These are phyloP conservation scores for Melolontha melolontha DNA, from an alignment of 2,888 invertebrate species.

Conservation along the genomic window DNA sequence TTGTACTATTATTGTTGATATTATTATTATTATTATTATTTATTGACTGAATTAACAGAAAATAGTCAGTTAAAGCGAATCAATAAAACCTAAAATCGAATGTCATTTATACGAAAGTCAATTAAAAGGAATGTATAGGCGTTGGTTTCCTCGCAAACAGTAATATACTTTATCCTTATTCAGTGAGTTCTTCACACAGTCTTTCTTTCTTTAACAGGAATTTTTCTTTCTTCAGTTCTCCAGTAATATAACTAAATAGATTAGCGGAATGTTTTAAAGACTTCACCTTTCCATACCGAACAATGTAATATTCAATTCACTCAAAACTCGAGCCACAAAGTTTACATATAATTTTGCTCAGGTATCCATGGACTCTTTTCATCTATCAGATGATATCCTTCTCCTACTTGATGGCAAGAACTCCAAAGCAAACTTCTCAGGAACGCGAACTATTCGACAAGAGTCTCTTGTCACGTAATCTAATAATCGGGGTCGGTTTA, in stretches of 20 bases:
- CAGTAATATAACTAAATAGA: not conserved
- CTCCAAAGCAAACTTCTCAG: conserved; percentile 44
- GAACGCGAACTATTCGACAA: conserved; percentile 44
- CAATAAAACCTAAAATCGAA: too few relatives aligned
- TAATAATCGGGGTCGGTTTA: conserved; percentile 55
- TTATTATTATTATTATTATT: too few relatives aligned
- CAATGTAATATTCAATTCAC: conserved; percentile 13
- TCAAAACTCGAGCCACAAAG: not conserved
- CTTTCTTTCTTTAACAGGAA: too few relatives aligned
- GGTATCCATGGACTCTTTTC: conserved; percentile 36
- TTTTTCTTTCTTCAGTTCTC: too few relatives aligned
- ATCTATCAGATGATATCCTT: conserved; percentile 24
- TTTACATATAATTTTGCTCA: conserved; percentile 44
- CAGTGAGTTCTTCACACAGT: too few relatives aligned
- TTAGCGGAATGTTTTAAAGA: not conserved
- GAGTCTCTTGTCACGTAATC: conserved; percentile 50
- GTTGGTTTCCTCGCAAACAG: too few relatives aligned
- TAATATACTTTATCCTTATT: too few relatives aligned
- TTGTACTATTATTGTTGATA: too few relatives aligned
- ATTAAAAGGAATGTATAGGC: too few relatives aligned
- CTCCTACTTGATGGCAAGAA: conserved; percentile 27
- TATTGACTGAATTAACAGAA: too few relatives aligned
- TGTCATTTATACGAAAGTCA: too few relatives aligned
- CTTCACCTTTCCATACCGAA: not conserved
- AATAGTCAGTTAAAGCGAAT: too few relatives aligned